These are phyloP conservation scores for Phylloscopus whistleri DNA, from an alignment of 2,113 vertebrate genomes.

Conservation along the genomic window DNA sequence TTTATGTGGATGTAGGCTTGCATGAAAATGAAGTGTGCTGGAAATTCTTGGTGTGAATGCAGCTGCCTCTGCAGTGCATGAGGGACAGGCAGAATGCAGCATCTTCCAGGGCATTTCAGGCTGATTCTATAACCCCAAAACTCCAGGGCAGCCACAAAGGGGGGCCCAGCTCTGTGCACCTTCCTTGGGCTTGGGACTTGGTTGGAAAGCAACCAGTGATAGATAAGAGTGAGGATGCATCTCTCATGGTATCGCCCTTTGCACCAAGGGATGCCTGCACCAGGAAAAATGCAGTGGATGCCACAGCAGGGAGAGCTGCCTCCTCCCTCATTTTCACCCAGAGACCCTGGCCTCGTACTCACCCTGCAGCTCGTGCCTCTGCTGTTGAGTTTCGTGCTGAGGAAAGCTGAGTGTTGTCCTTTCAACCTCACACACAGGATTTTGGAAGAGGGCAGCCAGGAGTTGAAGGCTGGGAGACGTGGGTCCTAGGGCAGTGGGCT, in stretches of 20 bases:
- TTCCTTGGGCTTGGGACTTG: neutral
- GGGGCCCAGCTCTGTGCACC: neutral
- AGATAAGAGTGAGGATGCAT: neutral
- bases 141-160: neutral
- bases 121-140: neutral
- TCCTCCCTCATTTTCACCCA: neutral
- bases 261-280: neutral
- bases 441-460: constrained; percentile 42
- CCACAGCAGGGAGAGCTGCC: neutral
- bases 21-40: constrained; percentile 27
- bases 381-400: neutral
- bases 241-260: neutral
- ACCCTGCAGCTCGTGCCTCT: neutral
- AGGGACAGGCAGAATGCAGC: neutral
- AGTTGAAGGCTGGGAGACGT: neutral
- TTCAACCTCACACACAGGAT: neutral
- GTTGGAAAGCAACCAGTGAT: neutral
- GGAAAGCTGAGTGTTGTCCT: constrained; percentile 33
- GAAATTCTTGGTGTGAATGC: neutral
- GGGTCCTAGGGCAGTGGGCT: neutral
- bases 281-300: neutral
- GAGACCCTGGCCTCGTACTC: neutral
- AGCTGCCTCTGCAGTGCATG: neutral
- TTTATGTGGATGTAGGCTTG: neutral
- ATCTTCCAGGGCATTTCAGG: neutral